phyloP scores from a whole-genome alignment of 2,113 vertebrate genomes.

The Pygoscelis adeliae region DNA sequence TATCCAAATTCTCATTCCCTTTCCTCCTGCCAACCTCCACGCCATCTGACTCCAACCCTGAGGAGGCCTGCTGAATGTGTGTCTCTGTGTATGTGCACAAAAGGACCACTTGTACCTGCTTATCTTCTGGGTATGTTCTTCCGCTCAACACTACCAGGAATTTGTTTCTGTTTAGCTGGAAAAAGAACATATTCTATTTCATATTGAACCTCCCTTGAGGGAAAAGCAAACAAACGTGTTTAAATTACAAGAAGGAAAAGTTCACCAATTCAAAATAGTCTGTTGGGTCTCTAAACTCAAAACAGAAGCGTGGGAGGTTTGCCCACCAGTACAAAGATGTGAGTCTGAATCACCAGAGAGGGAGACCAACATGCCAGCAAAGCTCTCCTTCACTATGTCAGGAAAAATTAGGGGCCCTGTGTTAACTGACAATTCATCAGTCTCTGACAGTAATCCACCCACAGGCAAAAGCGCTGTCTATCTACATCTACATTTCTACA shows the following conservation, averaged over 20 bases:
- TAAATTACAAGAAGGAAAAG: slow-evolving; percentile 10
- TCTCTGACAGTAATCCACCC: neutral
- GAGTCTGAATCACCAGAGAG: neutral
- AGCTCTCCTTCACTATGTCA: neutral
- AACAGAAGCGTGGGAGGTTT: slow-evolving; percentile 44
- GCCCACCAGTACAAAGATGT: neutral
- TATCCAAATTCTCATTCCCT: neutral
- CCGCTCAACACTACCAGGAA: neutral
- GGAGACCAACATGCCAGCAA: neutral
- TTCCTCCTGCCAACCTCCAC: neutral
- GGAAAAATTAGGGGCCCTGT: neutral
- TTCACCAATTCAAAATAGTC: slow-evolving; percentile 6
- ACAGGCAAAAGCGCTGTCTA: neutral
- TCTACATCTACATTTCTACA: neutral
- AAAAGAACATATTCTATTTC: neutral
- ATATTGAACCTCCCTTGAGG: neutral
- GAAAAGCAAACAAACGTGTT: slow-evolving; percentile 5
- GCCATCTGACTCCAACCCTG: neutral
- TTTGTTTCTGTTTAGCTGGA: slow-evolving; percentile 13
- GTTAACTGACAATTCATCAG: neutral
- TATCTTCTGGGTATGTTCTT: neutral
- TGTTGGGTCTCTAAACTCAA: slow-evolving; percentile 27
- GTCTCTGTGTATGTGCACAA: neutral
- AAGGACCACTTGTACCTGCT: neutral
- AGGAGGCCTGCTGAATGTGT: neutral